A percentile compares a stretch with the other conserved stretches of the same genome.
Evolutionary conservation across 2,113 vertebrate species (phyloP).

Genomic region (Melanerpes formicivorus): DNA sequence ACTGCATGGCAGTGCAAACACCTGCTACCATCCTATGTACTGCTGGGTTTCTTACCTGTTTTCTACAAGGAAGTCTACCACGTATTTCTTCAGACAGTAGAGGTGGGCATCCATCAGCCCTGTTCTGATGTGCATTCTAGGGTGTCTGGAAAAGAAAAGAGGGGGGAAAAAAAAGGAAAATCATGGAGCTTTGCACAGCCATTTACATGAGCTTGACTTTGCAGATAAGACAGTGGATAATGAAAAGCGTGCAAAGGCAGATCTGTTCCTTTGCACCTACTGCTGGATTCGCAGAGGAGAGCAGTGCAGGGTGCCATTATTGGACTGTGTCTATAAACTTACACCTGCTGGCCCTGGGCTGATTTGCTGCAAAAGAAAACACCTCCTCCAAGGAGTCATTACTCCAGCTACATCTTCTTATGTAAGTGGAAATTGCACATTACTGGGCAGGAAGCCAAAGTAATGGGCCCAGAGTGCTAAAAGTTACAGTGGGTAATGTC

Average conservation of each 20-base stretch:
- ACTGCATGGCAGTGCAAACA: not conserved
- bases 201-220: not conserved
- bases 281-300: not conserved
- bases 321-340: constrained; percentile 31
- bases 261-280: not conserved
- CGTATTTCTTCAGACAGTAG: constrained; percentile 95
- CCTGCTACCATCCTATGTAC: not conserved
- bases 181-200: not conserved
- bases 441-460: constrained; percentile 68
- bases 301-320: not conserved
- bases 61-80: constrained; percentile 92
- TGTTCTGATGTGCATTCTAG: constrained; percentile 93
- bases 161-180: not conserved
- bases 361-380: constrained; percentile 54
- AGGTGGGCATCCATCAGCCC: constrained; percentile 96
- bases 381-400: constrained; percentile 61
- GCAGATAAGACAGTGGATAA: not conserved
- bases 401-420: constrained; percentile 64
- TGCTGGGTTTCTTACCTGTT: constrained; percentile 85
- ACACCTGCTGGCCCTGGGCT: constrained; percentile 64
- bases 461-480: constrained; percentile 66
- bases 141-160: constrained; percentile 80
- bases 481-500: constrained; percentile 69
- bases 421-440: constrained; percentile 68
- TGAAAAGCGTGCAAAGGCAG: not conserved